phyloP scores from a whole-genome alignment of 2,888 invertebrate species.

The Prenolepis imparis region DNA sequence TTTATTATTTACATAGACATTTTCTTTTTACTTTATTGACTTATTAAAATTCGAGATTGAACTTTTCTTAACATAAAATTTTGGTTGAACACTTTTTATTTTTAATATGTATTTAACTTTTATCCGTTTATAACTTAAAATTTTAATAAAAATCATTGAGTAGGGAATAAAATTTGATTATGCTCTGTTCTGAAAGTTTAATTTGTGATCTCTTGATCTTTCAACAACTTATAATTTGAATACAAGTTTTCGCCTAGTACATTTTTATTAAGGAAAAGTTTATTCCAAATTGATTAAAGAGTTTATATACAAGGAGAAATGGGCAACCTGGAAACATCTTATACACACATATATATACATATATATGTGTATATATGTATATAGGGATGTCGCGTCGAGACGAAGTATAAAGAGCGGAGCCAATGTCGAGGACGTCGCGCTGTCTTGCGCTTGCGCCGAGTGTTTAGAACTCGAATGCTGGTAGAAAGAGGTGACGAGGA shows the following conservation, averaged over 20 bases:
- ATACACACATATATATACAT: background rate
- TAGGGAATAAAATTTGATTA: background rate
- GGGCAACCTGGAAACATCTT: constrained; percentile 17
- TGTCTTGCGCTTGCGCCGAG: constrained; percentile 82
- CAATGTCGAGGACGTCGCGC: constrained; percentile 57
- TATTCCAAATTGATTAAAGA: background rate
- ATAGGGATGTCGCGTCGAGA: constrained; percentile 43
- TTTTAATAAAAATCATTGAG: background rate
- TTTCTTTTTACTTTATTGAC: background rate
- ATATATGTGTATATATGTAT: background rate
- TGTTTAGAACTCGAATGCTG: constrained; percentile 82
- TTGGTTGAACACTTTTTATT: background rate
- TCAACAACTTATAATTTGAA: background rate
- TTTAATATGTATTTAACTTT: background rate
- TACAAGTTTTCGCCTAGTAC: background rate
- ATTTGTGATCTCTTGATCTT: background rate
- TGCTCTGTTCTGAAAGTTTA: background rate
- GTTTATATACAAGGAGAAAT: background rate
- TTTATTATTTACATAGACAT: background rate
- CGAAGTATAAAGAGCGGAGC: constrained; percentile 64
- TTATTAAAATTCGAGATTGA: background rate
- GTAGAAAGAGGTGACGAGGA: constrained; percentile 80
- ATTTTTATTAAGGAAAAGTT: background rate
- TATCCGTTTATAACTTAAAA: background rate
- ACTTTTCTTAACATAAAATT: constrained; percentile 16